phyloP scores from a whole-genome alignment of 1,140 invertebrate species.

The Hydropsyche tenuis region DNA sequence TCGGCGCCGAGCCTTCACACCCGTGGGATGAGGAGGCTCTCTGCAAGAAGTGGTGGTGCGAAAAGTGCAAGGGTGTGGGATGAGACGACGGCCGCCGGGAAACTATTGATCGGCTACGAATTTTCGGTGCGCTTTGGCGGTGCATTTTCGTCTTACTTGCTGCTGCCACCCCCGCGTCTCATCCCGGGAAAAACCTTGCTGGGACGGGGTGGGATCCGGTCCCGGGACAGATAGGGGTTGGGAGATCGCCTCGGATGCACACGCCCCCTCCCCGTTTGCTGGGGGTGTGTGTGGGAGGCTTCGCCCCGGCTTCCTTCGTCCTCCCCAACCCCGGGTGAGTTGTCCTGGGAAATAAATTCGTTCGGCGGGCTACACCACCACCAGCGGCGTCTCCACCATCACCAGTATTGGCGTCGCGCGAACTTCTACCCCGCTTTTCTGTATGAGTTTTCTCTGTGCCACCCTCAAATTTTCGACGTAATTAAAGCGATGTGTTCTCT shows the following conservation, averaged over 20 bases:
- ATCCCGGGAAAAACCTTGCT: constrained; percentile 32
- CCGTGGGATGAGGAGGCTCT: neutral
- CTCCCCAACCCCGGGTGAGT: constrained; percentile 4
- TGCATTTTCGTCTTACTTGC: constrained; percentile 48
- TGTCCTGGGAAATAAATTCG: constrained; percentile 39
- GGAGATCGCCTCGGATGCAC: neutral
- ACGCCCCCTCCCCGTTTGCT: neutral
- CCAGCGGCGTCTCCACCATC: too few relatives aligned
- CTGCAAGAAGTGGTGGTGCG: constrained; percentile 36
- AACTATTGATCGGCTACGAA: constrained; percentile 51
- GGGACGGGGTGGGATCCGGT: constrained; percentile 11
- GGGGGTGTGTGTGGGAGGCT: too few relatives aligned
- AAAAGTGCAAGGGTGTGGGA: constrained; percentile 36
- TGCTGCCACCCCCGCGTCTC: neutral
- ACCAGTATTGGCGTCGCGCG: too few relatives aligned
- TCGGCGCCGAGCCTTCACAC: neutral
- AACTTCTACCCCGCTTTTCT: too few relatives aligned
- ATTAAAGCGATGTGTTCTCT: too few relatives aligned
- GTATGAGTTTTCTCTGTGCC: too few relatives aligned
- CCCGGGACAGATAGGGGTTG: neutral
- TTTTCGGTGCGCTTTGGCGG: constrained; percentile 48
- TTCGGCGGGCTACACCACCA: constrained; percentile 17
- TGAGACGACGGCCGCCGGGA: constrained; percentile 47
- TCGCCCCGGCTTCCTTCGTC: neutral
- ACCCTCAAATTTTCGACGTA: too few relatives aligned